Evolutionary conservation across 2,113 vertebrate genomes (phyloP).

Genomic region (Sigmodon hispidus): DNA sequence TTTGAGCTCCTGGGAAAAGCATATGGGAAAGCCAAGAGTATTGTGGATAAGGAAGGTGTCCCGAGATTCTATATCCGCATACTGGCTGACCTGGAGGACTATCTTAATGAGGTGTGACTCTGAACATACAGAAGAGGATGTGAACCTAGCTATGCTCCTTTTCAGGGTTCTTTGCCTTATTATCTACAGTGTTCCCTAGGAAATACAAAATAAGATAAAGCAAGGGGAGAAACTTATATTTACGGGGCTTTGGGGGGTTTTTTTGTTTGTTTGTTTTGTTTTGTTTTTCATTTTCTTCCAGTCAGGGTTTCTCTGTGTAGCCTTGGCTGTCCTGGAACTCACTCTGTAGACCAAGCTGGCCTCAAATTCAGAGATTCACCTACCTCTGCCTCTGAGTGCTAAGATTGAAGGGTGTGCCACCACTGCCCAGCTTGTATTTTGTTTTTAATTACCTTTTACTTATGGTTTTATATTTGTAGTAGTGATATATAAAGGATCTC

Average conservation of each 20-base stretch:
- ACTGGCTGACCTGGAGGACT: slow-evolving; percentile 93
- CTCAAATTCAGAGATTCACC: neutral
- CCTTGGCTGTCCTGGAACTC: neutral
- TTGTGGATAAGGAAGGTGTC: slow-evolving; percentile 95
- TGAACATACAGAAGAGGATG: too few species aligned
- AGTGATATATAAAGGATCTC: neutral
- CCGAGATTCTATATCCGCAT: slow-evolving; percentile 93
- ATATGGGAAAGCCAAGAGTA: slow-evolving; percentile 93
- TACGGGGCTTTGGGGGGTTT: too few species aligned
- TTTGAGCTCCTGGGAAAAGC: slow-evolving; percentile 94
- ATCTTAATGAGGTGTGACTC: slow-evolving; percentile 91
- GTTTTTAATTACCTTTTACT: neutral
- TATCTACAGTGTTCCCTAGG: neutral
- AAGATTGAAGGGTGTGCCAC: neutral
- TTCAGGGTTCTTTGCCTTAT: neutral
- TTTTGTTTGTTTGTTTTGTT: neutral
- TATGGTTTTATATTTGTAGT: neutral
- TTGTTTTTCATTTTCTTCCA: neutral
- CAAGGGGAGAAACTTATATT: neutral
- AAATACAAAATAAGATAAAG: neutral
- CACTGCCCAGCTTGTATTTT: neutral
- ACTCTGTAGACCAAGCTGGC: neutral
- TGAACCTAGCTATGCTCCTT: neutral
- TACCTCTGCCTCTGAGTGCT: neutral
- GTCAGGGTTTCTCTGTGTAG: neutral